phyloP scores from a whole-genome alignment of 2,888 invertebrate genomes.

The Hydropsyche betteni region DNA sequence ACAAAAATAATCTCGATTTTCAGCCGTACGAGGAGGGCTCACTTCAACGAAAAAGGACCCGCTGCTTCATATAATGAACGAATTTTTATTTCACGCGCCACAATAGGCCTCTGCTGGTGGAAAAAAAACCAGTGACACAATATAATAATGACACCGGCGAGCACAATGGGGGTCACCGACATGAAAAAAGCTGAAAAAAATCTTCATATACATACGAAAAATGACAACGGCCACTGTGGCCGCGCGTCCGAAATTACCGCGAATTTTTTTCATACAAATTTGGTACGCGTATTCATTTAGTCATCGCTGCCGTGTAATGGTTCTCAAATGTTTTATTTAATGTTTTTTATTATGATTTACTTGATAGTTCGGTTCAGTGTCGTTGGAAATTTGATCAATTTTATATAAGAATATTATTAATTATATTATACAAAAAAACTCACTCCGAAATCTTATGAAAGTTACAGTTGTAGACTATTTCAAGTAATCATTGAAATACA shows the following conservation, averaged over 20 bases:
- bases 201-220: not conserved
- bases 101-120: slow-evolving; percentile 8
- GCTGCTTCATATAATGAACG: slow-evolving; percentile 19
- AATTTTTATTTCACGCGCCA: slow-evolving; percentile 25
- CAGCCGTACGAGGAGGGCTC: not conserved
- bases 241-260: slow-evolving; percentile 12
- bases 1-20: not conserved
- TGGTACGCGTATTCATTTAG: slow-evolving; percentile 19
- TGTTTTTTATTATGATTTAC: not conserved
- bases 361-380: too few species aligned
- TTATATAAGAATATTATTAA: too few species aligned
- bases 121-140: slow-evolving; percentile 19
- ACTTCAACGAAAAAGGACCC: slow-evolving; percentile 15
- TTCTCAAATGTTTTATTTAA: not conserved
- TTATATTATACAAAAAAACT: slow-evolving; percentile 58
- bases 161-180: slow-evolving; percentile 20
- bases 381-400: too few species aligned
- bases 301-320: not conserved
- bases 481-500: slow-evolving; percentile 55
- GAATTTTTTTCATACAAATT: slow-evolving; percentile 22
- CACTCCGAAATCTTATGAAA: slow-evolving; percentile 56
- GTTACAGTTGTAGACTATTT: slow-evolving; percentile 58
- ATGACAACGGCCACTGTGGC: not conserved
- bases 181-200: not conserved
- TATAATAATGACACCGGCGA: slow-evolving; percentile 36